Evolutionary conservation across 2,797 vertebrate species (phyloP).

Genomic region (Pseudocheirus occidentalis): DNA sequence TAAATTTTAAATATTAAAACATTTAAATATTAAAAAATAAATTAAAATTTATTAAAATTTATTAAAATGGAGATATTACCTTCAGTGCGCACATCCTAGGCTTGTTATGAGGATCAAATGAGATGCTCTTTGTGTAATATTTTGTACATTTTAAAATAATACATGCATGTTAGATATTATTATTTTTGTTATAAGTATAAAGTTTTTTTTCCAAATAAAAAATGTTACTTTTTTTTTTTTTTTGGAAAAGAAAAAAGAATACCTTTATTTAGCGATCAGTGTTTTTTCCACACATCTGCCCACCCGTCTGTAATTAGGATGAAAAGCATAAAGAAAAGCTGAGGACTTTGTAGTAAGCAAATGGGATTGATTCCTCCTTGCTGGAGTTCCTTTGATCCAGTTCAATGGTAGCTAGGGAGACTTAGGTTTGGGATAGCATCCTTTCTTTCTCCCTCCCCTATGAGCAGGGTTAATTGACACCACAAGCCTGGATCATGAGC

Average conservation of each 20-base stretch:
- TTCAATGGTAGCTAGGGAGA: not conserved
- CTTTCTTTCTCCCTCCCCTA: not conserved
- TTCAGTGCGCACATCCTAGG: not conserved
- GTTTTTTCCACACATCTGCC: conserved; percentile 1
- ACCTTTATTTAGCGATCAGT: conserved; percentile 1
- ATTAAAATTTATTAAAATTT: no score
- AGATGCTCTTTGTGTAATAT: not conserved
- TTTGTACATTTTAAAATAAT: not conserved
- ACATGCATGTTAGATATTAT: not conserved
- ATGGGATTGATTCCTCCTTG: not conserved
- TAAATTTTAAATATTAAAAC: no score
- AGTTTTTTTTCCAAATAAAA: not conserved
- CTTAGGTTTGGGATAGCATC: not conserved
- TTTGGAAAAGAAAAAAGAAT: conserved; percentile 2
- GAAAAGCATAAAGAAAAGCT: not conserved
- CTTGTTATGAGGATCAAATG: not conserved
- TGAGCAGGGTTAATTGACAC: conserved; percentile 88
- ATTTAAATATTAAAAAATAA: no score
- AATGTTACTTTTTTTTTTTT: not conserved
- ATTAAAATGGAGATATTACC: not conserved
- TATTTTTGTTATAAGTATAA: not conserved
- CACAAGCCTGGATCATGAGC: conserved; percentile 97
- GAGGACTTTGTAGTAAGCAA: not conserved
- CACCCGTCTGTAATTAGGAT: not conserved
- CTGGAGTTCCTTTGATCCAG: not conserved